A percentile compares a stretch with the other conserved stretches of the same genome.
These are phyloP conservation scores for Ptychobarbus kaznakovi DNA, from an alignment of 2,797 vertebrate genomes.

Conservation along the genomic window DNA sequence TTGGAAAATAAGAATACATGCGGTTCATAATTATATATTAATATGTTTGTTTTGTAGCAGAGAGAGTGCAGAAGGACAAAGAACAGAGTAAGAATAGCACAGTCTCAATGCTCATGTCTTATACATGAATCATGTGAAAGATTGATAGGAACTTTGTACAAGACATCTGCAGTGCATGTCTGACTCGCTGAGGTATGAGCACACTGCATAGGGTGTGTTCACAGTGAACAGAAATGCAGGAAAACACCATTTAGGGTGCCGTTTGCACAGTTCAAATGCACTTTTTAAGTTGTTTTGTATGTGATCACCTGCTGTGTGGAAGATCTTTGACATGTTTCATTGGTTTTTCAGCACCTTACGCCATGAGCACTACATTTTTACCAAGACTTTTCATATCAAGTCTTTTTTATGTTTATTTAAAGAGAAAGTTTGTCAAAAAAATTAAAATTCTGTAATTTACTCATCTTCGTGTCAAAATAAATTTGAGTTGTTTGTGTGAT, in stretches of 20 bases:
- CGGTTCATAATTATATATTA: constrained; percentile 41
- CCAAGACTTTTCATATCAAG: not conserved
- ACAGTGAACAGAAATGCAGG: constrained; percentile 9
- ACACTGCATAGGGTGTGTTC: constrained; percentile 2
- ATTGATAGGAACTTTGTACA: constrained; percentile 66
- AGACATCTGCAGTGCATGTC: constrained; percentile 62
- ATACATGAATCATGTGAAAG: constrained; percentile 75
- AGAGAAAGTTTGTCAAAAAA: not conserved
- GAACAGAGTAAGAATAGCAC: constrained; percentile 29
- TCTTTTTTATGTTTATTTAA: not conserved
- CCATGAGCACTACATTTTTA: not conserved
- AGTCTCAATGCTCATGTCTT: constrained; percentile 70
- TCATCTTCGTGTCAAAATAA: too few species aligned
- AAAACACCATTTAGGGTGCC: not conserved
- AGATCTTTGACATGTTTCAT: not conserved
- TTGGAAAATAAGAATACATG: constrained; percentile 30
- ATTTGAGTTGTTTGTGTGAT: not conserved
- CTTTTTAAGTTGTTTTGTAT: not conserved
- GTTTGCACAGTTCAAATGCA: not conserved
- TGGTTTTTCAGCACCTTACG: not conserved
- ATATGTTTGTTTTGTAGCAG: constrained; percentile 44
- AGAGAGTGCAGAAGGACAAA: constrained; percentile 36
- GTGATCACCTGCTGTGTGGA: not conserved
- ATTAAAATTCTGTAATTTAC: not conserved
- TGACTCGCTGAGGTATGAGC: constrained; percentile 39